A percentile compares a stretch with the other conserved stretches of the same genome.
phyloP scores from a whole-genome alignment of 2,888 invertebrate genomes.

The Tipula confusa region DNA sequence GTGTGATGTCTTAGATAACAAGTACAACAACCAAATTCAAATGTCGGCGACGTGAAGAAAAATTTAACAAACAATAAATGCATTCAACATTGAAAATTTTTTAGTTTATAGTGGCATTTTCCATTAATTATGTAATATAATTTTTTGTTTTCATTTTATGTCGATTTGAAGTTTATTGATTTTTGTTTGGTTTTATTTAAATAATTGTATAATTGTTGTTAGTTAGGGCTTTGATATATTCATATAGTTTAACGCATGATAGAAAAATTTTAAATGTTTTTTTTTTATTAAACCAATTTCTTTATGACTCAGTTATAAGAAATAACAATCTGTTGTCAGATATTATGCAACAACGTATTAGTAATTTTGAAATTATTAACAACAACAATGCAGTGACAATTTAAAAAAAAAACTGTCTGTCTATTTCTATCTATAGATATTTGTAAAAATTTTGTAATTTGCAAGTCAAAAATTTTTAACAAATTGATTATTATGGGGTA shows the following conservation, averaged over 20 bases:
- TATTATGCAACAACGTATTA: neutral
- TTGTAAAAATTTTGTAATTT: neutral
- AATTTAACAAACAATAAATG: neutral
- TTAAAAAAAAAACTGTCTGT: neutral
- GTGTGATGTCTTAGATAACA: neutral
- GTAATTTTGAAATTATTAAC: constrained; percentile 8
- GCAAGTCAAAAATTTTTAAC: neutral
- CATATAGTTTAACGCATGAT: neutral
- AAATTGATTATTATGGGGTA: constrained; percentile 1
- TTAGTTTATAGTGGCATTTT: neutral
- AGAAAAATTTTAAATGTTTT: no score
- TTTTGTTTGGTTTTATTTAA: neutral
- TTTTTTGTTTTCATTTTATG: neutral
- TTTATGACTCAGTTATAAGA: neutral
- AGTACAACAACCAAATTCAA: neutral
- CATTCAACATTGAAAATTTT: neutral
- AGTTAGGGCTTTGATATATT: neutral
- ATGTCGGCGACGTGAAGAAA: neutral
- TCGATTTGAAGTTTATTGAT: neutral
- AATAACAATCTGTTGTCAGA: neutral
- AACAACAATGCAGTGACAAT: no score
- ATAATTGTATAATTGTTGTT: neutral
- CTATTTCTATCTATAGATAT: neutral
- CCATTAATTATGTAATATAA: neutral
- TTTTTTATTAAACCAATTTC: neutral